Conservation (phyloP, 1,140 invertebrate genomes). For the Polyergus mexicanus region DNA sequence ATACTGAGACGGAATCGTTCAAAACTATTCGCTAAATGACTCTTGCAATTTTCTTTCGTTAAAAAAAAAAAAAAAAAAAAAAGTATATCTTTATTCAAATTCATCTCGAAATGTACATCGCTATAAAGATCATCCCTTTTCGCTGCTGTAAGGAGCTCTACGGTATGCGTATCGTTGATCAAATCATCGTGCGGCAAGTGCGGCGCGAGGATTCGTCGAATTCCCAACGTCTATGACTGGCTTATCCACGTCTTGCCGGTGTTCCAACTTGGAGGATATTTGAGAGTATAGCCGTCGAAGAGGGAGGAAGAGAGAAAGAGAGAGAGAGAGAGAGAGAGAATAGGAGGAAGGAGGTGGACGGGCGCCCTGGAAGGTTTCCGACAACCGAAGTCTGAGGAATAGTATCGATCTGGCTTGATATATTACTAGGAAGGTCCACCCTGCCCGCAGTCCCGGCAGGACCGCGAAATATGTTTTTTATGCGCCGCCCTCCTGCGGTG, state of each 20-base stretch:
- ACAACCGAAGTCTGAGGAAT: constrained; percentile 83
- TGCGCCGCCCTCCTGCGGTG: constrained; percentile 78
- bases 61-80: neutral
- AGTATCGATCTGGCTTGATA: constrained; percentile 86
- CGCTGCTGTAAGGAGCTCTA: neutral
- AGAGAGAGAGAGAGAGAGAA: constrained; percentile 73
- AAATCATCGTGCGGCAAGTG: constrained; percentile 48
- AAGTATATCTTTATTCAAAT: neutral
- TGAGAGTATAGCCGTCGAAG: constrained; percentile 68
- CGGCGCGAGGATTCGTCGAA: constrained; percentile 63
- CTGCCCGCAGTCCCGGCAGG: constrained; percentile 80
- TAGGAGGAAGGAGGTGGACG: constrained; percentile 71
- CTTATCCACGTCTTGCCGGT: constrained; percentile 73
- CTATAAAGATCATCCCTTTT: constrained; percentile 28
- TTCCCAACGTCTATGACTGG: constrained; percentile 70
- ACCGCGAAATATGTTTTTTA: constrained; percentile 86
- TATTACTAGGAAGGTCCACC: constrained; percentile 85
- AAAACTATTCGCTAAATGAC: neutral
- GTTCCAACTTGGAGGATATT: constrained; percentile 72
- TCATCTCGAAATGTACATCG: neutral
- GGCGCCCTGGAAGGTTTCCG: constrained; percentile 79
- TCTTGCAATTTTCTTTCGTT: neutral
- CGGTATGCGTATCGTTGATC: constrained; percentile 40
- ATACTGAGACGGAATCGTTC: neutral
- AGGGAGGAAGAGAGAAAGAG: constrained; percentile 66